phyloP scores from a whole-genome alignment of 2,113 vertebrate species.

The Oxygymnocypris stewartii region DNA sequence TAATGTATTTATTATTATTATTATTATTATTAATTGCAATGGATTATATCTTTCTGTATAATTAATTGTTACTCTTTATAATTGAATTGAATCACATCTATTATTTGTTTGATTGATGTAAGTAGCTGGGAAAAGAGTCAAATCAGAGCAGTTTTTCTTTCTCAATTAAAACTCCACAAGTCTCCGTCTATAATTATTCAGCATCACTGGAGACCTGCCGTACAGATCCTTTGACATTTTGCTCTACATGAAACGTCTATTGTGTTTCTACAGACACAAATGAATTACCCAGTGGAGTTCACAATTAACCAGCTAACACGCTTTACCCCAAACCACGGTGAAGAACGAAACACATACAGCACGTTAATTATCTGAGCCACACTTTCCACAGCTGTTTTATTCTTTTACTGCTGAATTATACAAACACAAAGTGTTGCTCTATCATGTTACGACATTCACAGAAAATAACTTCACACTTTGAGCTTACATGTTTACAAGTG shows the following conservation, averaged over 20 bases:
- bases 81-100: too few species aligned
- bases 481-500: neutral
- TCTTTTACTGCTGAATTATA: neutral
- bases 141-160: neutral
- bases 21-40: too few species aligned
- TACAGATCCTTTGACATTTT: conserved; percentile 15
- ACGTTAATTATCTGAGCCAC: neutral
- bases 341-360: neutral
- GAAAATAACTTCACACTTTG: neutral
- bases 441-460: neutral
- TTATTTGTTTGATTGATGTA: neutral
- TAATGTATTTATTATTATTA: too few species aligned
- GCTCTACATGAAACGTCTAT: conserved; percentile 8
- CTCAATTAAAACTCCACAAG: conserved; percentile 22
- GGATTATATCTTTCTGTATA: too few species aligned
- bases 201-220: neutral
- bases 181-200: neutral
- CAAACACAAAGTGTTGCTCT: neutral
- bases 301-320: neutral
- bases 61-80: too few species aligned
- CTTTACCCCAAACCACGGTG: neutral
- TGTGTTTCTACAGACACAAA: conserved; percentile 11
- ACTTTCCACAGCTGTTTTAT: neutral
- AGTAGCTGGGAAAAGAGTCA: neutral
- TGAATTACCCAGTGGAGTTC: conserved; percentile 5